Evolutionary conservation across 1,140 invertebrate species (phyloP), one percentile per base, ranked within the genome.

Genomic region (Euglossa dilemma): DNA sequence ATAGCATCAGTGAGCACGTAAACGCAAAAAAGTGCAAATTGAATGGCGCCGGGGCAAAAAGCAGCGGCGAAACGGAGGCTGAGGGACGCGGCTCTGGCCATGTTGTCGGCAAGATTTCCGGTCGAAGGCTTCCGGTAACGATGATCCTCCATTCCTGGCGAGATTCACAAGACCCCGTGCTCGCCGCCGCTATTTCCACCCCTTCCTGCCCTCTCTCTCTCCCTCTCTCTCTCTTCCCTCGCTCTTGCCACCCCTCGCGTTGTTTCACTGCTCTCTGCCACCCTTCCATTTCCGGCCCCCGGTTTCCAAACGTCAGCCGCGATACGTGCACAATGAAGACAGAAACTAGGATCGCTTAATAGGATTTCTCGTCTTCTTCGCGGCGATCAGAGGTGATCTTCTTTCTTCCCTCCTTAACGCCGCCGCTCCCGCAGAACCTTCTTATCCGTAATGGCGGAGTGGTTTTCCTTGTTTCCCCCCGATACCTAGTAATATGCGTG

Each of bases 61-160:
- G 52, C n/a, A 20, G 3, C 45, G 63, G 5, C 28, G 18, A 63
- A 56, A 64, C 36, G 23, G 43, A 28, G 57, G 12, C 73, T 57
- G 47, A 18, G 63, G 80, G 67, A 52, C 28, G 45, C 50, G 43
- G 57, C 36, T 61, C 63, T 64, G 36, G 72, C 72, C 72, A 76
- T 67, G 75, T 59, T 56, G 73, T 66, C 66, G 83, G 85, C 66
- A 83, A 85, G 84, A 90, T 90, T 91, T 91, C 85, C 85, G 87
- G 80, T 83, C 83, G 76, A 86, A 86, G 76, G 84, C 71, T 85
- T 86, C 71, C 88, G 80, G 85, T 86, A 91, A 90, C 78, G 87
- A 90, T 89, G 89, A 90, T 91, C 89, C 76, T 71, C 84, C 73
- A 43, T 84, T 85, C 83, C 70, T 25, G 8, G 20, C 83, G 67